phyloP scores from a whole-genome alignment of 2,113 vertebrate species.

The Gallinago paraguaiae region DNA sequence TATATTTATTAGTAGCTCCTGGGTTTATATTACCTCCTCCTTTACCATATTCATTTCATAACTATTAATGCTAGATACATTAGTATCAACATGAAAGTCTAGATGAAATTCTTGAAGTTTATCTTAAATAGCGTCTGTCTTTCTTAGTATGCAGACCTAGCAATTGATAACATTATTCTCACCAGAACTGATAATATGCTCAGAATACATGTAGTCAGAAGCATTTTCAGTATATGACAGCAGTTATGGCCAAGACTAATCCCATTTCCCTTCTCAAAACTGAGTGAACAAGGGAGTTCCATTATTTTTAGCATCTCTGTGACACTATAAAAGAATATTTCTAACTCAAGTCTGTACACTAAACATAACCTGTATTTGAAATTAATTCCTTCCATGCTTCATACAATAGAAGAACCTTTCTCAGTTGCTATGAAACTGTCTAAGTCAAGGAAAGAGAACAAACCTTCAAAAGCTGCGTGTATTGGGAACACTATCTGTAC shows the following conservation, averaged over 20 bases:
- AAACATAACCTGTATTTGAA: slow-evolving; percentile 50
- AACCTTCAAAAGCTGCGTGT: background rate
- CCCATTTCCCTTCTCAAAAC: slow-evolving; percentile 7
- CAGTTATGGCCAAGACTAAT: background rate
- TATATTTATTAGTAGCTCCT: background rate
- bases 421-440: slow-evolving; percentile 2
- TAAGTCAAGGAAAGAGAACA: background rate
- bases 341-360: background rate
- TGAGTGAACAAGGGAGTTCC: background rate
- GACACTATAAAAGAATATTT: background rate
- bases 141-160: slow-evolving; percentile 47
- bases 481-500: background rate
- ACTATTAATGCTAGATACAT: background rate
- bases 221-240: background rate
- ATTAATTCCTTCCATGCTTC: slow-evolving; percentile 52
- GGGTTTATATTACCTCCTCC: background rate
- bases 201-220: slow-evolving; percentile 25
- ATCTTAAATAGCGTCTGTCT: background rate
- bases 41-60: background rate
- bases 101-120: background rate
- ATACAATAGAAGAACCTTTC: slow-evolving; percentile 8
- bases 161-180: background rate
- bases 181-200: slow-evolving; percentile 34
- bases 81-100: background rate
- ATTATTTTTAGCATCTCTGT: background rate